Conservation (phyloP, 2,888 invertebrate genomes). For the Apamea crenata region DNA sequence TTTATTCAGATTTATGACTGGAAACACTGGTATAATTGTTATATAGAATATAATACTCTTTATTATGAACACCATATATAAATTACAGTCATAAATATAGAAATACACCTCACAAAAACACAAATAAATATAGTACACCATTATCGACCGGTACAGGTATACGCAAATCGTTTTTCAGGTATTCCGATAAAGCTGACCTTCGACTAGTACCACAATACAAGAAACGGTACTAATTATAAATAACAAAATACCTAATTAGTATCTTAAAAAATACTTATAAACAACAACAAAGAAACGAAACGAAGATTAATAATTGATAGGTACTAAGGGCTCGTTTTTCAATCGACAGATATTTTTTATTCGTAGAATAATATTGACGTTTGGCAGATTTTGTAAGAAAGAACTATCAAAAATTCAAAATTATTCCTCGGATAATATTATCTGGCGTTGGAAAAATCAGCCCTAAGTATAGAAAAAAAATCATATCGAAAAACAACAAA, state of each 20-base stretch:
- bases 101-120: too few relatives aligned
- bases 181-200: background rate
- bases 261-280: background rate
- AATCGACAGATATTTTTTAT: too few relatives aligned
- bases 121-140: background rate
- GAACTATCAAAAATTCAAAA: too few relatives aligned
- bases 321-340: background rate
- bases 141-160: background rate
- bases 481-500: slow-evolving; percentile 35
- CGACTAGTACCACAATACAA: background rate
- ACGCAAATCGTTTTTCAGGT: background rate
- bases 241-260: background rate
- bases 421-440: too few relatives aligned
- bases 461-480: slow-evolving; percentile 37
- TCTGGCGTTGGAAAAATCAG: too few relatives aligned
- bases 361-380: too few relatives aligned
- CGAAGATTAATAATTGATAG: slow-evolving; percentile 26
- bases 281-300: slow-evolving; percentile 21
- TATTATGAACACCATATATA: too few relatives aligned
- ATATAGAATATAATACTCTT: too few relatives aligned
- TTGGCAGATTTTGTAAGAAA: too few relatives aligned
- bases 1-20: background rate
- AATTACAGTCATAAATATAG: too few relatives aligned
- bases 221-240: background rate
- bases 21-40: background rate